Percentiles rank a stretch among this genome's conserved stretches.
Evolutionary conservation across 1,140 invertebrate genomes (phyloP).

Genomic region (Aphaenogaster rudis): DNA sequence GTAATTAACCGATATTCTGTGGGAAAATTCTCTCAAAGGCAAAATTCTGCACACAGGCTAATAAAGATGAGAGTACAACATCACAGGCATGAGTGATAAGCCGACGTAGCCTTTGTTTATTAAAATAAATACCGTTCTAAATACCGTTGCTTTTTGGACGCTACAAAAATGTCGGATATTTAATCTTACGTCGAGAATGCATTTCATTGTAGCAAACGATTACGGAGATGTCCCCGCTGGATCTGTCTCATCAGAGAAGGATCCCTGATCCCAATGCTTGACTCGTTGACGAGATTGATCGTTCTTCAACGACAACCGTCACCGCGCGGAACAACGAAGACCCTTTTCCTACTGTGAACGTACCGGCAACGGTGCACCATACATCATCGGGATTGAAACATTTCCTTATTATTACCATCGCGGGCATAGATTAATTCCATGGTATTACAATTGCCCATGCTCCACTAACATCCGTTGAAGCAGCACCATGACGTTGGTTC

Average conservation of each 20-base stretch:
- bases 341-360: conserved; percentile 73
- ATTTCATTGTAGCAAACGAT: conserved; percentile 63
- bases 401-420: conserved; percentile 87
- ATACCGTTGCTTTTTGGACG: not conserved
- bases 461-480: conserved; percentile 71
- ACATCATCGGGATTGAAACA: conserved; percentile 87
- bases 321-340: conserved; percentile 67
- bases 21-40: not conserved
- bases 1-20: not conserved
- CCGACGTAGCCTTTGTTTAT: not conserved
- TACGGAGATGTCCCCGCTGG: conserved; percentile 27
- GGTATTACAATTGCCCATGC: conserved; percentile 78
- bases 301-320: conserved; percentile 72
- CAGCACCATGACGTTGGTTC: conserved; percentile 60
- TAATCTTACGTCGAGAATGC: conserved; percentile 57
- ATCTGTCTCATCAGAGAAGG: conserved; percentile 57
- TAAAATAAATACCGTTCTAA: conserved; percentile 5
- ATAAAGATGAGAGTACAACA: not conserved
- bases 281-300: conserved; percentile 78
- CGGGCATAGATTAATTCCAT: conserved; percentile 86
- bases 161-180: conserved; percentile 33
- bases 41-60: not conserved
- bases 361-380: conserved; percentile 78
- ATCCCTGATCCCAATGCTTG: conserved; percentile 69
- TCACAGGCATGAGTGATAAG: not conserved